Evolutionary conservation across 2,888 invertebrate species (phyloP), one percentile per base, ranked within the genome.

Genomic region (Diogma glabrata): DNA sequence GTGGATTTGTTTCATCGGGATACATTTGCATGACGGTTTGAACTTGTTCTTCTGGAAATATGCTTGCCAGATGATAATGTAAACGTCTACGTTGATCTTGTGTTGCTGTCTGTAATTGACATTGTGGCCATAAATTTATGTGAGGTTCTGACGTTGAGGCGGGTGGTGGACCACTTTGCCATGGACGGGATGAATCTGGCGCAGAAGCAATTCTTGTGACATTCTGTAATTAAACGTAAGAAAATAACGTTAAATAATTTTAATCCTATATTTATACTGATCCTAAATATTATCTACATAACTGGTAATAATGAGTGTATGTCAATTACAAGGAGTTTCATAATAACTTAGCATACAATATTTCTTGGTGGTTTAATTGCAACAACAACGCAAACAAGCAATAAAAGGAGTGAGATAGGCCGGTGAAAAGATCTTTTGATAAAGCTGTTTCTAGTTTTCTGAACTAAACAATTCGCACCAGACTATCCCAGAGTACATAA

Each of bases 21-120:
- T 88, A 83, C 57, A 85, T 73, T 55, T 84, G 80, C 87, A 96
- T 89, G 1, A 87, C 93, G 49, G 83, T 81, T 49, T 81, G 78
- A n/a, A 95, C 94, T 63, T 90, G 87, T 57, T 86, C 83, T 62
- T 89, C 87, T 0, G 92, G 91, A 70, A 96, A 96, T 52, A 95
- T 82, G 50, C 86, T 86, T n/a, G 88, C 82, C 56, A 96, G 72
- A 67, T 93, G 91, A 69, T 84, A 92, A 67, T 87, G 90, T 63
- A 93, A 72, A 58, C 82, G 79, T 23, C 84, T 75, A 1, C 91
- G 76, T 17, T 83, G 81, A 60, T 90, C 89, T 51, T 67, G 59
- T 12, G 59, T 55, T 22, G 56, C 55, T 30, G 54, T 50, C n/a
- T 54, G 46, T 38, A 54, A 49, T 47, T 56, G 52, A 73, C 69